Base-by-base conservation (phyloP, 2,888 invertebrate species). In the Nomada lathburiana region DNA sequence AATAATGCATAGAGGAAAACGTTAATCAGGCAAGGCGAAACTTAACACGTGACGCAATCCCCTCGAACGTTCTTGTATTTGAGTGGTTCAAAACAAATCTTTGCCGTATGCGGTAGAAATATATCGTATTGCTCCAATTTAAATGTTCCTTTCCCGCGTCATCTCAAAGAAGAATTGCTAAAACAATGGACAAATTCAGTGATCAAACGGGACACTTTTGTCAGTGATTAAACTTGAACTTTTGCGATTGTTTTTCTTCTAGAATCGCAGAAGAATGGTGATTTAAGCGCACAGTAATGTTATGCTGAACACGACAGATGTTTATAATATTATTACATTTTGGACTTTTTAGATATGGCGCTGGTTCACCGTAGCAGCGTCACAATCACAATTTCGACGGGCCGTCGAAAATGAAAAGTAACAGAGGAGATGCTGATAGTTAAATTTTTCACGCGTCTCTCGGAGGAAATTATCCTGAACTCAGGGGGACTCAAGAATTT, bases 391-490 rank as follows among this genome's bases (percentile, higher is more conserved):
- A 84, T 76, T 76, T 74, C 70, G 42, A 67, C 20, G 62, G 26
- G 11, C 47, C 36, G 52, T 72, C 57, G 57, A 36, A 55, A 74
- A 63, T 47, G 59, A 67, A 26, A 47, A 10, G 53, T 13, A 36
- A 52, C 57, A 20, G 47, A 26, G 23, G 44, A 72, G 64, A 42
- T 69, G 47, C 78, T 26, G 63, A 76, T 53, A 20, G 52, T 29
- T 7, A 7, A 29, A 29, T 29, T 36, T 36, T 36, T 5, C 55
- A 52, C 62, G 67, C 57, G 55, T 80, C 69, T 80, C 69, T 29
- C 69, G 55, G 42, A 76, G 85, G 72, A 80, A 85, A 85, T 77
- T 72, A 53, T 23, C 20, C 60, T 2, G 20, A 60, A 69, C 55
- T n/a, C n/a, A n/a, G n/a, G 64, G 74, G 70, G 72, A 82, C 44